Conservation (phyloP, 2,113 vertebrate genomes). For the Pavo muticus region DNA sequence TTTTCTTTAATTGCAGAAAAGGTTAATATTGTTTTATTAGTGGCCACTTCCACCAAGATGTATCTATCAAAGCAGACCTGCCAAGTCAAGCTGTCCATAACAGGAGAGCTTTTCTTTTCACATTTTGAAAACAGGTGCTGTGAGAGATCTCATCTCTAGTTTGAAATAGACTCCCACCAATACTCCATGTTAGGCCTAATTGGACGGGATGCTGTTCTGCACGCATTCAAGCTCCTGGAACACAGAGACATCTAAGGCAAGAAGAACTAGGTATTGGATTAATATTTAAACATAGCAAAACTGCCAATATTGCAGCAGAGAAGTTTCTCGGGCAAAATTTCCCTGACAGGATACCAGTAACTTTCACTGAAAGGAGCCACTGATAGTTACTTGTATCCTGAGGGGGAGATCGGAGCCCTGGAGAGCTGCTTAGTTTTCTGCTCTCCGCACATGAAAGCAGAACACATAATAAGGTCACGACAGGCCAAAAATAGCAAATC, state of each 20-base stretch:
- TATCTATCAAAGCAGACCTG: not conserved
- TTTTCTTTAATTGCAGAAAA: not conserved
- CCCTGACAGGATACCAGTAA: constrained; percentile 22
- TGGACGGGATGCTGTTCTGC: not conserved
- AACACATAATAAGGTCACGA: constrained; percentile 37
- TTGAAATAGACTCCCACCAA: not conserved
- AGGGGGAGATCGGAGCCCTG: not conserved
- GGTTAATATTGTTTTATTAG: not conserved
- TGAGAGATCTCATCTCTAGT: not conserved
- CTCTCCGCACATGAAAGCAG: constrained; percentile 42
- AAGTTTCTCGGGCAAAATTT: constrained; percentile 34
- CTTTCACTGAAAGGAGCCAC: constrained; percentile 42
- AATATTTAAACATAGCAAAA: constrained; percentile 63
- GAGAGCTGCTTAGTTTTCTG: constrained; percentile 57
- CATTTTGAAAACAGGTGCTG: not conserved
- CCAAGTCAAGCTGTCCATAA: not conserved
- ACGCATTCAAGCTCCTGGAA: not conserved
- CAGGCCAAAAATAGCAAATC: constrained; percentile 40
- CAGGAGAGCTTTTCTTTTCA: not conserved
- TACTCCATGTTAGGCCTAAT: not conserved
- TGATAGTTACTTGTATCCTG: not conserved
- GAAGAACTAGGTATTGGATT: constrained; percentile 47
- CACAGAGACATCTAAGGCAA: not conserved
- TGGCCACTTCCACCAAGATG: rapidly evolving
- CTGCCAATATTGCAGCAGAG: constrained; percentile 9